phyloP scores from a whole-genome alignment of 1,140 invertebrate genomes.

The Adoxophyes honmai region DNA sequence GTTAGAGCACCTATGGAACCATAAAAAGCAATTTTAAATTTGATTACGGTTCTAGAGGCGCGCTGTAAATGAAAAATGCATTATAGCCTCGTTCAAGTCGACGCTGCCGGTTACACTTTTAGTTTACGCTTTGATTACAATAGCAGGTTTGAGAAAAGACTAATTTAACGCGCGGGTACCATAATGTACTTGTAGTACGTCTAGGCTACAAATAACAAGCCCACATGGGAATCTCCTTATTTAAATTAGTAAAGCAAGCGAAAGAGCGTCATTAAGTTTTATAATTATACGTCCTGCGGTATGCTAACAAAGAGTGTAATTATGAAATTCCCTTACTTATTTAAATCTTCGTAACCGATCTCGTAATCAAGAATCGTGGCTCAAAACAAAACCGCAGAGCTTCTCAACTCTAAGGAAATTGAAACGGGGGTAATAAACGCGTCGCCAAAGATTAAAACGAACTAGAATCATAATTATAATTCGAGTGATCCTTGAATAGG shows the following conservation, averaged over 20 bases:
- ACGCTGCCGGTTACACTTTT: no score
- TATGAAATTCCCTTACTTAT: not conserved
- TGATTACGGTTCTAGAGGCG: not conserved
- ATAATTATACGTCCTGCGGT: not conserved
- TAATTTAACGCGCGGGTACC: no score
- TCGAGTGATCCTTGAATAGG: not conserved
- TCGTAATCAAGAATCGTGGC: slow-evolving; percentile 2
- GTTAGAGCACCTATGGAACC: slow-evolving; percentile 1
- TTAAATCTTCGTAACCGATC: slow-evolving; percentile 12
- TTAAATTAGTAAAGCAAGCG: no score
- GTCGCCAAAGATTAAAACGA: not conserved
- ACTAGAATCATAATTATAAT: not conserved
- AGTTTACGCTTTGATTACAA: no score
- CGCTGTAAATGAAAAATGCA: no score
- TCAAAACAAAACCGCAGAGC: not conserved
- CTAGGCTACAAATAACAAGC: no score
- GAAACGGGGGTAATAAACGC: no score
- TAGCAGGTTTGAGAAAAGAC: no score
- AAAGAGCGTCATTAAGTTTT: no score
- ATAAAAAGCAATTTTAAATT: slow-evolving; percentile 11
- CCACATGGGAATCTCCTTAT: no score
- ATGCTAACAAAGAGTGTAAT: slow-evolving; percentile 4
- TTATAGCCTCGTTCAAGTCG: no score
- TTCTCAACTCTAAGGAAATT: not conserved
- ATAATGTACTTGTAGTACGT: no score